Evolutionary conservation across 2,888 invertebrate species (phyloP), one percentile per base, ranked within the genome.

Genomic region (Cephus rjabovi): DNA sequence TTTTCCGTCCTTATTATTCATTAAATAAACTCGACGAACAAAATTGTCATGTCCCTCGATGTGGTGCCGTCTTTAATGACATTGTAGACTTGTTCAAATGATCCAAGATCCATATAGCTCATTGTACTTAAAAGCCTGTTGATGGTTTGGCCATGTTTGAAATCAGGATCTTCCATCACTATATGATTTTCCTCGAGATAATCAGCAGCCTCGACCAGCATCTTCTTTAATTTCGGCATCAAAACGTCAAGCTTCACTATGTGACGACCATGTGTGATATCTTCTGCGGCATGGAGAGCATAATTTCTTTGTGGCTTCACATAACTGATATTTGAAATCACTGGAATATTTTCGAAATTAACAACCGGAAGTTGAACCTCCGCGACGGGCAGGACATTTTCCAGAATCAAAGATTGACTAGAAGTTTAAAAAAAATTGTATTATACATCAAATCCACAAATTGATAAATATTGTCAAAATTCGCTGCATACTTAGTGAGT

Each of bases 321-420:
- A 80, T 86, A 91, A 15, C 86, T 87, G 0, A 92, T 34, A 69
- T 89, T 85, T 11, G 84, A 80, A 33, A 77, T 81, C 40, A 85
- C 68, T 33, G 85, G 80, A 30, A 81, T 75, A 73, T 77, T 79
- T 11, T 80, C 75, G 71, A 86, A 84, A 69, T 86, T 80, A 1
- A 83, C 75, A 3, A 15, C 1, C 0, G 83, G 79, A 33, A 85
- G 68, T 34, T 76, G 71, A 0, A 81, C 75, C 30, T 86, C 84
- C 11, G 83, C 76, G 11, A 83, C 76, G 0, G 87, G 77, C 0
- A 84, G 81, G 3, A 87, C 78, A 9, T 85, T 81, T 23, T 87
- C 81, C 33, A 92, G 83, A 9, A 87, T 79, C 73, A 92, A 86
- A 34, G 91, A 91, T 87, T 92, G 92, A 80, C 91, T 91, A 79